Conservation (phyloP, 2,113 vertebrate genomes). For the Elanus axillaris region DNA sequence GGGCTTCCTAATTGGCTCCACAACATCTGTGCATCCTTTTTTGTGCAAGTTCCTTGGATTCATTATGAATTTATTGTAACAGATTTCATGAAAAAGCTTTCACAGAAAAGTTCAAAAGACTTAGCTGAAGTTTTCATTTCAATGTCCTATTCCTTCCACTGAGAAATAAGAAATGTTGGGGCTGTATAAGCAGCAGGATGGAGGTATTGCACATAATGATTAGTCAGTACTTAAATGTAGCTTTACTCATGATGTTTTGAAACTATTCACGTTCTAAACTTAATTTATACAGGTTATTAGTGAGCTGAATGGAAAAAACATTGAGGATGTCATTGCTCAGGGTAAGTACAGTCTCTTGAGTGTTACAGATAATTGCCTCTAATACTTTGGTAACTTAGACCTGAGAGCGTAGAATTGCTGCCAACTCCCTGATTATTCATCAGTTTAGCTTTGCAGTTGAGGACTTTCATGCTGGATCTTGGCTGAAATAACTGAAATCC, state of each 20-base stretch:
- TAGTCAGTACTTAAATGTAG: not conserved
- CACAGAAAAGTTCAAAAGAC: not conserved
- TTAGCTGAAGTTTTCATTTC: not conserved
- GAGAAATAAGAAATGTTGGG: not conserved
- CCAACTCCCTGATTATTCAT: not conserved
- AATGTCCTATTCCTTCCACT: not conserved
- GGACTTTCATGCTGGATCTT: not conserved
- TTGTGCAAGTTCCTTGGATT: not conserved
- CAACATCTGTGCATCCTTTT: not conserved
- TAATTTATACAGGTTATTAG: slow-evolving; percentile 80
- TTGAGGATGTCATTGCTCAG: slow-evolving; percentile 90
- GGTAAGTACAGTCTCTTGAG: slow-evolving; percentile 71
- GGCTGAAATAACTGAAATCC: not conserved
- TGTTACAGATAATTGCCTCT: not conserved
- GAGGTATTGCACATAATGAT: not conserved
- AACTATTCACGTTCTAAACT: not conserved
- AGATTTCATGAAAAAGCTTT: not conserved
- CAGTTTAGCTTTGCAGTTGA: not conserved
- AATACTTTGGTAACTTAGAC: not conserved
- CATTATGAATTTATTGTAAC: not conserved
- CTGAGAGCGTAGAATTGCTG: not conserved
- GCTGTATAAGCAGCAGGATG: not conserved
- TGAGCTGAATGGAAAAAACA: slow-evolving; percentile 90
- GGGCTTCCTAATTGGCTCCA: not conserved
- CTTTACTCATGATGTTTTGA: not conserved